A percentile compares a stretch with the other conserved stretches of the same genome.
phyloP scores from a whole-genome alignment of 2,797 vertebrate species.

The Crenuchus spilurus region DNA sequence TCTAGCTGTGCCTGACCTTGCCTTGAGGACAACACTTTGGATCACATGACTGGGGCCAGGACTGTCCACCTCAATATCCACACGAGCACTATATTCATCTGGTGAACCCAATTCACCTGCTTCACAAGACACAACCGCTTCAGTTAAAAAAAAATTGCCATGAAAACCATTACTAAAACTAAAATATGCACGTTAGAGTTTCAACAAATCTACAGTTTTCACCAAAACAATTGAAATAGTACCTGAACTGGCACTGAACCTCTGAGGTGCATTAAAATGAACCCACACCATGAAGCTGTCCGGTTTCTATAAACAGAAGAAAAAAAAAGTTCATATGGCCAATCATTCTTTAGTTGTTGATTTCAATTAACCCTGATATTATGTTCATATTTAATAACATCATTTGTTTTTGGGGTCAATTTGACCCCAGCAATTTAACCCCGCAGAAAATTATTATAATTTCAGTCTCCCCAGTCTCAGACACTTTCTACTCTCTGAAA shows the following conservation, averaged over 20 bases:
- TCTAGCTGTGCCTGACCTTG: slow-evolving; percentile 87
- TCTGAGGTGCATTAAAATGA: slow-evolving; percentile 89
- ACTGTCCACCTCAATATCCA: slow-evolving; percentile 93
- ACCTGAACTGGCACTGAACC: slow-evolving; percentile 82
- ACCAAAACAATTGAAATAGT: slow-evolving; percentile 50
- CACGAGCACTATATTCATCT: slow-evolving; percentile 87
- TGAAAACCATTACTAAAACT: background rate
- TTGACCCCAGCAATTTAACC: no score
- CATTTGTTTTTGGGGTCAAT: no score
- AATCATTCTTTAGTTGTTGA: no score
- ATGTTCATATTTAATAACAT: no score
- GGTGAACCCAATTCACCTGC: slow-evolving; percentile 82
- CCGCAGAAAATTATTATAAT: no score
- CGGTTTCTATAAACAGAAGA: slow-evolving; percentile 78
- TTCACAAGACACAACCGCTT: slow-evolving; percentile 4
- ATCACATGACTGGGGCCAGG: slow-evolving; percentile 88
- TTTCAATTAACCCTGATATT: no score
- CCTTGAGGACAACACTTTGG: slow-evolving; percentile 83
- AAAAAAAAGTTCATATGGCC: background rate
- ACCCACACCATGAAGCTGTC: slow-evolving; percentile 90
- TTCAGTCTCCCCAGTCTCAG: no score
- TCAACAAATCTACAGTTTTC: no score
- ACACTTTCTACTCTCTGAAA: no score
- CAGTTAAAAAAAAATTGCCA: background rate
- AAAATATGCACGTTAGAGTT: no score